Evolutionary conservation across 2,113 vertebrate genomes (phyloP), one percentile per base, ranked within the genome.

Genomic region (Gambusia holbrooki): DNA sequence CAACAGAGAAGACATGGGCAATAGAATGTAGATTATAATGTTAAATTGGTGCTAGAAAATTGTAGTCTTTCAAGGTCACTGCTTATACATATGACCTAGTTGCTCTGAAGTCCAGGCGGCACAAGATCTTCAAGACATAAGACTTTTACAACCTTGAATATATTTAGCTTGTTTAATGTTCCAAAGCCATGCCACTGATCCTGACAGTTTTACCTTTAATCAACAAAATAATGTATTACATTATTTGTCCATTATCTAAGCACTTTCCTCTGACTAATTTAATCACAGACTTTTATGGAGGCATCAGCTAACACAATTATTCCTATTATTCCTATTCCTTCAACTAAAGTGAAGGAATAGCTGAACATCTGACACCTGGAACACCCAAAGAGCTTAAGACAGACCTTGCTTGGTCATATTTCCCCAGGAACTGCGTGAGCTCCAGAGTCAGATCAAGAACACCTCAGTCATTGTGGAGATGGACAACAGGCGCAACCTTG

Each of bases 401-500:
- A 54, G 6, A 8, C 13, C 28, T 72, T 37, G 5, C 33, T 66
- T 64, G 10, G 54, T 71, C 62, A 32, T 30, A 6, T 22, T 73
- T 74, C 4, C 80, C 70, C 83, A 98, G 97, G 97, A 98, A 91
- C 92, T 96, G n/a, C 93, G 93, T 82, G 95, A 97, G 91, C 93
- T 99, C 80, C 94, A 92, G 86, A 88, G 93, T 37, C 96, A 96
- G 89, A 94, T 95, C 90, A 96, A 94, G 14, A 95, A 96, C 68
- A 95, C 96, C 0, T 96, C 96, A 0, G 96, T 99, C 82, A 91
- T 98, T 35, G 95, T 99, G 89, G 96, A 97, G 92, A 98, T 98
- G 96, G 96, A 99, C 95, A 99, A 99, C 92, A 98, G 95, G 89
- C 95, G 97, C 2, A 94, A 94, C 86, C 91, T 98, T 87, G 96